These are phyloP conservation scores for Trissolcus basalis DNA, from an alignment of 1,140 invertebrate genomes.

Conservation along the genomic window DNA sequence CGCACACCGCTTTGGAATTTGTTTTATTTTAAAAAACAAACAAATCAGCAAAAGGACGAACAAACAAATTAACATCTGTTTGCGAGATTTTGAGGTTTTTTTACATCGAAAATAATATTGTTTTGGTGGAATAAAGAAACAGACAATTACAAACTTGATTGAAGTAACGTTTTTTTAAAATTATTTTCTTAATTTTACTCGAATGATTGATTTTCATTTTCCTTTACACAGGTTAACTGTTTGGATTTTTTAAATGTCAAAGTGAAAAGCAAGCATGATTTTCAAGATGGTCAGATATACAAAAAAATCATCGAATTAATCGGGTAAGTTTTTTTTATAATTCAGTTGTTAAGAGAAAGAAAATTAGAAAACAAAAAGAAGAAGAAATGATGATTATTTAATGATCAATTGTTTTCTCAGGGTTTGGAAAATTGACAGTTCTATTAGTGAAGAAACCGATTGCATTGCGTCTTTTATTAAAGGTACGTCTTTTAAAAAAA, in stretches of 20 bases:
- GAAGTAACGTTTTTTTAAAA: no score
- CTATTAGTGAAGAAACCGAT: constrained; percentile 11
- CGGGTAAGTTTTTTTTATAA: constrained; percentile 39
- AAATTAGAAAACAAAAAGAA: not conserved
- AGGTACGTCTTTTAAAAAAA: constrained; percentile 17
- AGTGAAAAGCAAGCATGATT: constrained; percentile 31
- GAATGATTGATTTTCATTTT: no score
- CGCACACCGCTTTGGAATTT: not conserved
- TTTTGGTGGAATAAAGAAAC: no score
- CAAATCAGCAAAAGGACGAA: no score
- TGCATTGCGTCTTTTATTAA: constrained; percentile 24
- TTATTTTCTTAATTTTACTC: no score
- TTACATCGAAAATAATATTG: no score
- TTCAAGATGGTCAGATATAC: constrained; percentile 38
- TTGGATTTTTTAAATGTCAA: constrained; percentile 16
- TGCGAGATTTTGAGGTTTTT: no score
- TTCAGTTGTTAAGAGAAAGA: not conserved
- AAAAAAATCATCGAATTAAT: constrained; percentile 49
- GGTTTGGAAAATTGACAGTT: constrained; percentile 27
- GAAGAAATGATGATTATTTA: not conserved
- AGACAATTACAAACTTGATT: no score
- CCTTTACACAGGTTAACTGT: constrained; percentile 52
- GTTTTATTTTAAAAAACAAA: no score
- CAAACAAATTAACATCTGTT: no score
- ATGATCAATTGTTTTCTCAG: constrained; percentile 15